Percentiles rank a stretch among this genome's conserved stretches.
These are phyloP conservation scores for Trematocara zebra DNA, from an alignment of 2,113 vertebrate genomes.

Conservation along the genomic window DNA sequence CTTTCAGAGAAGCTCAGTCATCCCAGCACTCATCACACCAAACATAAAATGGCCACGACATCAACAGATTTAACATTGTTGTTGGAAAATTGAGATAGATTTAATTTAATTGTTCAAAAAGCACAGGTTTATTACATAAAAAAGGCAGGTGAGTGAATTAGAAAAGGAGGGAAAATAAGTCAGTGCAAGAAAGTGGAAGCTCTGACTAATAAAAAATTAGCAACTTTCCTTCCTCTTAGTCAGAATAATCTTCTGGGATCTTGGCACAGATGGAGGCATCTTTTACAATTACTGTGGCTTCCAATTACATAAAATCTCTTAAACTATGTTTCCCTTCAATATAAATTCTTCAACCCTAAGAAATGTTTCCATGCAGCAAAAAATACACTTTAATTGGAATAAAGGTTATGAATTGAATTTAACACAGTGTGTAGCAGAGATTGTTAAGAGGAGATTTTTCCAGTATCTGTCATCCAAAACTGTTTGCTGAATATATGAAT, in stretches of 20 bases:
- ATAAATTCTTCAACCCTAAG: background rate
- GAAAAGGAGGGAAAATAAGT: background rate
- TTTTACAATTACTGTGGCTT: background rate
- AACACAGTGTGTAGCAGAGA: background rate
- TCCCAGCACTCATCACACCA: background rate
- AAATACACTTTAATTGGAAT: conserved; percentile 13
- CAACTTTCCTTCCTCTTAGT: background rate
- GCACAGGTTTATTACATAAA: background rate
- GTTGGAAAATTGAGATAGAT: background rate
- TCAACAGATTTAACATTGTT: background rate
- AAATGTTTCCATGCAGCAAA: conserved; percentile 6
- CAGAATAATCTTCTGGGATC: background rate
- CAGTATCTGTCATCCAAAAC: conserved; percentile 20
- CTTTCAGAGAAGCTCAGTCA: background rate
- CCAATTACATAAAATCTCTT: background rate
- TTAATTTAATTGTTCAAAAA: background rate
- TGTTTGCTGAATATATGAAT: conserved; percentile 4
- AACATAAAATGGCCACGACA: background rate
- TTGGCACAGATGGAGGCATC: background rate
- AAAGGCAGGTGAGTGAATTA: background rate
- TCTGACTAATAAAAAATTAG: background rate
- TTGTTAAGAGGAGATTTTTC: conserved; percentile 15
- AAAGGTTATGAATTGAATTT: conserved; percentile 20
- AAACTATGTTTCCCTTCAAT: background rate
- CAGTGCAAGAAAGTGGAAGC: background rate